Percentiles rank a stretch among this genome's conserved stretches.
These are phyloP conservation scores for Troides oblongomaculatus DNA, from an alignment of 2,888 invertebrate species.

Conservation along the genomic window DNA sequence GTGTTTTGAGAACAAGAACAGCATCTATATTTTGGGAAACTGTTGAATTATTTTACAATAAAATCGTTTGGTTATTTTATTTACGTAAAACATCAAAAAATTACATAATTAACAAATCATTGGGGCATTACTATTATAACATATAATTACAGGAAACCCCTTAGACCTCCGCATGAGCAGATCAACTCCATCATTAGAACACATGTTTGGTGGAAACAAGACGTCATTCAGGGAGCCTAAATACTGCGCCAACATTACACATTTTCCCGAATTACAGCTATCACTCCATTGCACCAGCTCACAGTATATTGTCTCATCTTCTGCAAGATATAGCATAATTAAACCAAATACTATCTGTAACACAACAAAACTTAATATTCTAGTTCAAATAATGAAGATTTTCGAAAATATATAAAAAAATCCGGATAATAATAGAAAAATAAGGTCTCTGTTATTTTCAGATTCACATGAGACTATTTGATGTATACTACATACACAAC, in stretches of 20 bases:
- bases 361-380: not conserved
- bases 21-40: not conserved
- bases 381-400: too few species aligned
- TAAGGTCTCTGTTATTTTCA: too few species aligned
- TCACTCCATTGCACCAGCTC: conserved; percentile 83
- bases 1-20: not conserved
- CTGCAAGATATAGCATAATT: conserved; percentile 47
- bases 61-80: not conserved
- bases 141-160: conserved; percentile 81
- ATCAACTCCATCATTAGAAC: conserved; percentile 82
- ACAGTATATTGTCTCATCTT: conserved; percentile 81
- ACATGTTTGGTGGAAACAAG: conserved; percentile 81
- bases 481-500: too few species aligned
- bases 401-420: too few species aligned
- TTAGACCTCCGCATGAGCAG: conserved; percentile 84
- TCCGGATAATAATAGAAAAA: too few species aligned
- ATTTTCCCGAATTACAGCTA: conserved; percentile 51
- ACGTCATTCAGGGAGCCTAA: conserved; percentile 82
- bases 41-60: not conserved
- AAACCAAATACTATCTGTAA: not conserved
- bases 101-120: conserved; percentile 57
- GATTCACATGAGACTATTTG: too few species aligned
- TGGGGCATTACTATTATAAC: conserved; percentile 8
- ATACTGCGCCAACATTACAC: conserved; percentile 81
- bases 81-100: conserved; percentile 20